Evolutionary conservation across 2,113 vertebrate genomes (phyloP), one percentile per base, ranked within the genome.

Genomic region (Thunnus maccoyii): DNA sequence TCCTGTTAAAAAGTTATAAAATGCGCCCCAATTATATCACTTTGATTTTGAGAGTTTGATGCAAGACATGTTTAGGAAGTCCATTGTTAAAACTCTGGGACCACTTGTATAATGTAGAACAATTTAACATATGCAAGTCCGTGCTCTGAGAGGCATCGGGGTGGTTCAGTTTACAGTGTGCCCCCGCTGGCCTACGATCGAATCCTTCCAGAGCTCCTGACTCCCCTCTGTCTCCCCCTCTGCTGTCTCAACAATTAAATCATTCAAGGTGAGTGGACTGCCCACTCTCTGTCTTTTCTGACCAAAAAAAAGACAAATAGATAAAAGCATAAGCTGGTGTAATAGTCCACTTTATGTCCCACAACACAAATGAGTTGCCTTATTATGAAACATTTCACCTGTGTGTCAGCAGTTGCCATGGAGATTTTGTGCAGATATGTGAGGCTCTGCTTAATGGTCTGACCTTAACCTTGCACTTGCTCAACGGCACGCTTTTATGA

Each of bases 331-430:
- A 14, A 77, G 50, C 54, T 67, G 30, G 46, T 57, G 15, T 67
- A 62, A 72, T 70, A 61, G 82, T 76, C 84, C 71, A 72, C 74
- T 87, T 78, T 25, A 17, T 84, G 84, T 87, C 88, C 88, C 61
- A 36, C 67, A 50, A 65, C 68, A 74, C 15, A 85, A 84, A 77
- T 20, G n/a, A 84, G 56, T 86, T 71, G 58, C 78, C 69, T 90
- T 79, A 73, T 89, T 79, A 82, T 82, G 60, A 92, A 90, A 91
- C 82, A 89, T 83, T 85, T 91, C 80, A 90, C 84, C 86, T 88
- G 84, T 56, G 46, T 90, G 84, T 78, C 88, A 85, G 79, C 82
- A 52, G 90, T 92, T 93, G 76, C 90, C 86, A 89, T 92, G 91
- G 90, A 79, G 84, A 92, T 88, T 75, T 66, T 73, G 79, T 78